A percentile compares a stretch with the other conserved stretches of the same genome.
Evolutionary conservation across 2,888 invertebrate genomes (phyloP).

Genomic region (Mythimna loreyi): DNA sequence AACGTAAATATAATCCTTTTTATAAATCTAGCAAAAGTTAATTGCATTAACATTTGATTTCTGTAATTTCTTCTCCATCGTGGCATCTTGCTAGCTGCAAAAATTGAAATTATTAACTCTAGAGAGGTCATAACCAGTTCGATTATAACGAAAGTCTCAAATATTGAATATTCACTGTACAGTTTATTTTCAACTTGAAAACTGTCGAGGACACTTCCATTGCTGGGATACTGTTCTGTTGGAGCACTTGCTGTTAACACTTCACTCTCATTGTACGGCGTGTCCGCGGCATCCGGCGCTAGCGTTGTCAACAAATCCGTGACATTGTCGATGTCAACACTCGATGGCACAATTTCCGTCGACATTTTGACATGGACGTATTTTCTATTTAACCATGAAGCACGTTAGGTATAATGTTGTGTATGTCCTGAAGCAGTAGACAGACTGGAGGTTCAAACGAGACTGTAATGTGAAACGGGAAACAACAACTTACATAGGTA

Average conservation of each 20-base stretch:
- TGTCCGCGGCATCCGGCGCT: constrained; percentile 33
- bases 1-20: constrained; percentile 78
- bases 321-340: constrained; percentile 49
- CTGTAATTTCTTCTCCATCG: constrained; percentile 86
- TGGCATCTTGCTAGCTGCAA: constrained; percentile 80
- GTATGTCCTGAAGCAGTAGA: constrained; percentile 56
- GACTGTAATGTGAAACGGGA: constrained; percentile 75
- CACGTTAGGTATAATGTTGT: constrained; percentile 29
- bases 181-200: constrained; percentile 14
- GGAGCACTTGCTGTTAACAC: constrained; percentile 20
- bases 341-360: constrained; percentile 64
- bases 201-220: constrained; percentile 31
- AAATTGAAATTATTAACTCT: constrained; percentile 78
- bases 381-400: constrained; percentile 44
- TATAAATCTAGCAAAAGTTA: constrained; percentile 81
- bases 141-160: constrained; percentile 77
- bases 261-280: constrained; percentile 57
- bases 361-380: constrained; percentile 73
- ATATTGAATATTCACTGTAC: constrained; percentile 62
- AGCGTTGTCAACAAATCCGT: constrained; percentile 46
- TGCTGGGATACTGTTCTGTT: constrained; percentile 11
- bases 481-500: constrained; percentile 71
- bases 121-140: constrained; percentile 84
- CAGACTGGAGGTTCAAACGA: constrained; percentile 67
- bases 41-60: constrained; percentile 87